Evolutionary conservation across 2,797 vertebrate species (phyloP).

Genomic region (Phoeniculus purpureus): DNA sequence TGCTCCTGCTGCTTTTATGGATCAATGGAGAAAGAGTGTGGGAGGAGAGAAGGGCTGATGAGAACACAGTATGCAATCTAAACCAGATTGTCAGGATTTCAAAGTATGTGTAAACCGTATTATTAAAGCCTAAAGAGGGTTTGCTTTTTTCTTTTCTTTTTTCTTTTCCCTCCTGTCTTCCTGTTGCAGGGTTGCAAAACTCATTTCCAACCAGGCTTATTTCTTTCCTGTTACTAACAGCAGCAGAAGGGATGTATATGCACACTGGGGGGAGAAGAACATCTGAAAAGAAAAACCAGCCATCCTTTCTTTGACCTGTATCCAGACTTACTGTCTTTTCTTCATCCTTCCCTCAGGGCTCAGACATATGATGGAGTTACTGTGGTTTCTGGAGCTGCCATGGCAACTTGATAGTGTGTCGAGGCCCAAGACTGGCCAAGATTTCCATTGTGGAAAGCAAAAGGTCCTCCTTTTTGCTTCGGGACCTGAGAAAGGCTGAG

Average conservation of each 20-base stretch:
- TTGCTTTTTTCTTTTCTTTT: background rate
- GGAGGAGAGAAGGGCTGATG: constrained; percentile 14
- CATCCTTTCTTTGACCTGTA: constrained; percentile 7
- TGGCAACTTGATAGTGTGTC: background rate
- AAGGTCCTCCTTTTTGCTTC: background rate
- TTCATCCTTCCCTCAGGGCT: background rate
- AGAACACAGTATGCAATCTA: constrained; percentile 8
- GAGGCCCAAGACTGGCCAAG: background rate
- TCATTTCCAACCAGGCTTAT: constrained; percentile 20
- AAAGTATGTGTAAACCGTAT: constrained; percentile 8
- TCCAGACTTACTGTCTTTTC: background rate
- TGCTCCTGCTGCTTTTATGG: background rate
- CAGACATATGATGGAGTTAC: background rate
- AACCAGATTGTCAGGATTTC: constrained; percentile 19
- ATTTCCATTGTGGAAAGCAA: background rate
- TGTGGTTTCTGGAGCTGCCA: constrained; percentile 3
- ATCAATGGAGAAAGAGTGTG: constrained; percentile 2
- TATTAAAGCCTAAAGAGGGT: constrained; percentile 22
- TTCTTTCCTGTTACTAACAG: constrained; percentile 46
- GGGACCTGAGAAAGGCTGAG: background rate
- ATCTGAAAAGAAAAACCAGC: constrained; percentile 1
- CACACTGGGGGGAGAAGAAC: background rate
- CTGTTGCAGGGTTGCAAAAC: constrained; percentile 33
- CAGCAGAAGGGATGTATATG: constrained; percentile 37
- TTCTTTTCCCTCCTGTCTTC: background rate